Conservation (phyloP, 2,888 invertebrate species). For the Oligia fasciuncula region DNA sequence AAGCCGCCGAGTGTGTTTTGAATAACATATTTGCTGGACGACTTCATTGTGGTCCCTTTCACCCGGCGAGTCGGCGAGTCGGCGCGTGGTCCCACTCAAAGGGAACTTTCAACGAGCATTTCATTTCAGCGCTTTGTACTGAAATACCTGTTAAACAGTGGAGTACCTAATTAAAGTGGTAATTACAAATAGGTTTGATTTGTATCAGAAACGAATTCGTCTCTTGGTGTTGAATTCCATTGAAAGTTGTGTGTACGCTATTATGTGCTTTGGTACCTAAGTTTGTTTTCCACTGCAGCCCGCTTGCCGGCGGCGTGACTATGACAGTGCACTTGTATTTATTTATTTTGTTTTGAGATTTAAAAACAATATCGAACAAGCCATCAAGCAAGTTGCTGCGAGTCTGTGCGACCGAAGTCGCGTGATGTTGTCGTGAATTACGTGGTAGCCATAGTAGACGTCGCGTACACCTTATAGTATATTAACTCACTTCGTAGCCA, state of each 20-base stretch:
- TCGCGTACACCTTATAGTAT: too few species aligned
- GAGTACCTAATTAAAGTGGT: background rate
- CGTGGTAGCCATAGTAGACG: background rate
- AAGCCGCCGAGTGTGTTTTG: background rate
- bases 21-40: background rate
- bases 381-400: background rate
- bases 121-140: background rate
- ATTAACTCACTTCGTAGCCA: background rate
- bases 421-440: background rate
- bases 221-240: background rate
- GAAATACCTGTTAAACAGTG: background rate
- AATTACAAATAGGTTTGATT: background rate
- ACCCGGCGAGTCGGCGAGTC: background rate
- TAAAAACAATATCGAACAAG: background rate
- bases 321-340: background rate
- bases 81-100: background rate
- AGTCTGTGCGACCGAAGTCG: background rate
- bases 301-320: background rate
- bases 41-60: constrained; percentile 1
- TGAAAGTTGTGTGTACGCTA: background rate
- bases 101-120: background rate
- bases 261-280: background rate
- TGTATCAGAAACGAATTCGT: background rate
- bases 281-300: background rate
- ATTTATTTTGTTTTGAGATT: background rate